Evolutionary conservation across 2,888 invertebrate genomes (phyloP).

Genomic region (Pheosia tremula): DNA sequence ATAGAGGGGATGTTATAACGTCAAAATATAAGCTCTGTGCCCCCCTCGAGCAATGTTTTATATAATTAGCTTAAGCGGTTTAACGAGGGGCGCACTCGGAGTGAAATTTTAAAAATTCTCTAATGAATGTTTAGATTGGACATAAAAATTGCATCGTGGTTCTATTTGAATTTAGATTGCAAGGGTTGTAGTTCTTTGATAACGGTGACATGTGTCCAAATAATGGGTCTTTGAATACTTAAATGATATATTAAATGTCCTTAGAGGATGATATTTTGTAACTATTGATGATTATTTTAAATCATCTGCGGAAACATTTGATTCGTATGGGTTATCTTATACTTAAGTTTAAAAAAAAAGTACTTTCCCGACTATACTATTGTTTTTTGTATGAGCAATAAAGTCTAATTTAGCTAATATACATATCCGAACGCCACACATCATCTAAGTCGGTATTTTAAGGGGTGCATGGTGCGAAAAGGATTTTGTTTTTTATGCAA

Average conservation of each 20-base stretch:
- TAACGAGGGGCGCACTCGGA: conserved; percentile 62
- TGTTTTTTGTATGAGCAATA: no score
- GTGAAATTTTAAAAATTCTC: conserved; percentile 60
- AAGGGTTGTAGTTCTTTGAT: conserved; percentile 61
- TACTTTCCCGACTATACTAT: no score
- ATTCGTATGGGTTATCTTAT: no score
- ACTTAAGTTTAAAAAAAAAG: no score
- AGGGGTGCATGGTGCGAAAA: no score
- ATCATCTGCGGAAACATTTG: no score
- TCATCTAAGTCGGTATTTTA: no score
- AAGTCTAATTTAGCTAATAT: no score
- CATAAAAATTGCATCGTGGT: conserved; percentile 64
- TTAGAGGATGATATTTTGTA: conserved; percentile 37
- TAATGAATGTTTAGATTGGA: conserved; percentile 82
- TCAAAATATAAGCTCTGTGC: conserved; percentile 63
- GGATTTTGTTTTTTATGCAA: neutral
- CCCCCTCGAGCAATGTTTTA: conserved; percentile 63
- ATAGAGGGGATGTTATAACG: conserved; percentile 58
- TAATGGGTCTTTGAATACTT: conserved; percentile 49
- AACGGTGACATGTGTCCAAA: conserved; percentile 75
- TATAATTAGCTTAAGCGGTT: conserved; percentile 82
- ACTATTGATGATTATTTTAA: no score
- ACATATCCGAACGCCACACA: no score
- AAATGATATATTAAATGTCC: conserved; percentile 42
- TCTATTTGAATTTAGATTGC: conserved; percentile 74